Evolutionary conservation across 2,888 invertebrate genomes (phyloP).

Genomic region (Eueremaeus valkanovi): DNA sequence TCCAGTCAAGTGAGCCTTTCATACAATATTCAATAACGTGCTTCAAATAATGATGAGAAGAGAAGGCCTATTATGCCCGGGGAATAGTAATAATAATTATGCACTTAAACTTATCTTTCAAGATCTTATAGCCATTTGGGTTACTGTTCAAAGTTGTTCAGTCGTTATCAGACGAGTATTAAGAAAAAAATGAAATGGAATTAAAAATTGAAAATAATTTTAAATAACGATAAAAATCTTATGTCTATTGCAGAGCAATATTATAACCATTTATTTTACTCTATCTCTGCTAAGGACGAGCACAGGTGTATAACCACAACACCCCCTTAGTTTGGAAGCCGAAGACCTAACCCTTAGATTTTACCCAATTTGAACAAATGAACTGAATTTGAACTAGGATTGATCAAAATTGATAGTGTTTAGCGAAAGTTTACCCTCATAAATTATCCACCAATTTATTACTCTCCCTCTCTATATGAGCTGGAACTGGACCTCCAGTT

Average conservation of each 20-base stretch:
- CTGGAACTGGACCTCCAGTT: too few relatives aligned
- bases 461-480: too few relatives aligned
- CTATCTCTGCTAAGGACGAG: too few relatives aligned
- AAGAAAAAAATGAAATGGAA: slow-evolving; percentile 3
- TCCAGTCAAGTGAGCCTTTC: neutral
- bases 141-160: slow-evolving; percentile 17
- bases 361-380: too few relatives aligned
- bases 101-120: slow-evolving; percentile 13
- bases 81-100: slow-evolving; percentile 30
- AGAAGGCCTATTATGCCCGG: slow-evolving; percentile 18
- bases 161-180: slow-evolving; percentile 7
- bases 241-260: neutral
- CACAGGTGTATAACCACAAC: too few relatives aligned
- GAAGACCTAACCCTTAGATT: too few relatives aligned
- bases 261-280: neutral
- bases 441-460: too few relatives aligned
- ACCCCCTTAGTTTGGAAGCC: too few relatives aligned
- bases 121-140: slow-evolving; percentile 14
- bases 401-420: too few relatives aligned
- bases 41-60: slow-evolving; percentile 28
- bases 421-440: too few relatives aligned
- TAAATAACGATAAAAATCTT: slow-evolving; percentile 12
- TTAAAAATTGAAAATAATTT: slow-evolving; percentile 15
- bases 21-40: slow-evolving; percentile 8
- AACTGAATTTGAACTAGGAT: too few relatives aligned